Conservation (phyloP, 2,888 invertebrate species). For the Sphinx pinastri region DNA sequence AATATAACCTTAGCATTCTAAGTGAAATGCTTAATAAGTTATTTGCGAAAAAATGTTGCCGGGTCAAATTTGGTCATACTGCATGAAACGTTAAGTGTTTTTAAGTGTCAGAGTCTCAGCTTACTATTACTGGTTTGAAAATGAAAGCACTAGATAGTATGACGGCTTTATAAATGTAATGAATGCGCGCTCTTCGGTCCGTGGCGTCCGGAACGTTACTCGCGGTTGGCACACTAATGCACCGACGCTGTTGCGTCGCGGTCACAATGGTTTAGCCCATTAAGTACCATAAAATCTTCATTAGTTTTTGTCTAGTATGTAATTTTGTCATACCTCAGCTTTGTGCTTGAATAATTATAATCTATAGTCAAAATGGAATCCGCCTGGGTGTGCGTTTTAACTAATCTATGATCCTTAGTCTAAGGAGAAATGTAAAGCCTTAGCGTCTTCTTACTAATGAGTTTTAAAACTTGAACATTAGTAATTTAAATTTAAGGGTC, state of each 20-base stretch:
- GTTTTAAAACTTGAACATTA: conserved; percentile 18
- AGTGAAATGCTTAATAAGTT: background rate
- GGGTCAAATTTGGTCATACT: background rate
- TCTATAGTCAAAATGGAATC: background rate
- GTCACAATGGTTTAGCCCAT: conserved; percentile 10
- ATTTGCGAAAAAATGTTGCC: background rate
- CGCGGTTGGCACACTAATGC: conserved; percentile 25
- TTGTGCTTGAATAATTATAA: background rate
- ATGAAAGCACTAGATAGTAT: conserved; percentile 16
- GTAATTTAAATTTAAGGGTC: conserved; percentile 13
- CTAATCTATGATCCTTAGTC: conserved; percentile 11
- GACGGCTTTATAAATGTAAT: conserved; percentile 28
- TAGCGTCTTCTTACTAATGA: conserved; percentile 20
- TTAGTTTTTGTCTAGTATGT: conserved; percentile 4
- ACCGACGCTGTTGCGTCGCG: conserved; percentile 14
- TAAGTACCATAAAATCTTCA: conserved; percentile 16
- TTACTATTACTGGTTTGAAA: conserved; percentile 20
- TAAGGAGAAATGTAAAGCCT: conserved; percentile 2
- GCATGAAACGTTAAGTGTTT: background rate
- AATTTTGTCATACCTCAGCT: background rate
- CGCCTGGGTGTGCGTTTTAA: background rate
- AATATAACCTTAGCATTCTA: background rate
- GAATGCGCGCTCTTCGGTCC: conserved; percentile 31
- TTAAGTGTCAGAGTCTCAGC: background rate
- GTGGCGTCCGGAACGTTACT: conserved; percentile 17